Conservation (phyloP, 2,113 vertebrate genomes). For the Cyanocitta stelleri region DNA sequence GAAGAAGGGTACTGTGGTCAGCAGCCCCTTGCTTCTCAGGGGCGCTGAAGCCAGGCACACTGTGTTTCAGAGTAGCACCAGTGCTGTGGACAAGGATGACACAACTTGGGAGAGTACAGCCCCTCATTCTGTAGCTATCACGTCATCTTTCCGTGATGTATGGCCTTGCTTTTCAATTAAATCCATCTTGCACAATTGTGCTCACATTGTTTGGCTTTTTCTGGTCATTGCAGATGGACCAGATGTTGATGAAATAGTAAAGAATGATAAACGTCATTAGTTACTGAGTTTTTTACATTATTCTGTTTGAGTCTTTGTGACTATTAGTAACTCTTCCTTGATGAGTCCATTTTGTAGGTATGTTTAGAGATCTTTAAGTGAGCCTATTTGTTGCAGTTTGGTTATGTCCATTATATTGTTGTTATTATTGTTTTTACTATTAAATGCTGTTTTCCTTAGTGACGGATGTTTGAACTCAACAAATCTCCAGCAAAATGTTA, state of each 20-base stretch:
- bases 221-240: neutral
- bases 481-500: neutral
- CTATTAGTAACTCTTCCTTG: neutral
- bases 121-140: neutral
- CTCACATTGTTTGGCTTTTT: neutral
- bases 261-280: neutral
- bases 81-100: neutral
- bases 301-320: neutral
- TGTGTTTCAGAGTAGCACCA: neutral
- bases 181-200: accelerated
- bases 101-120: accelerated
- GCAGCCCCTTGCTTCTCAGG: neutral
- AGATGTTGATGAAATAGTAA: neutral
- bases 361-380: neutral
- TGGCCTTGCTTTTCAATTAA: neutral
- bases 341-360: neutral
- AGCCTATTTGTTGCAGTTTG: neutral
- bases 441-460: neutral
- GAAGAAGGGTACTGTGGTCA: accelerated
- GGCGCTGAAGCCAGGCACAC: neutral
- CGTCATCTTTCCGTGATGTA: neutral
- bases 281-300: neutral
- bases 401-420: neutral
- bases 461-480: neutral
- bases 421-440: neutral